phyloP scores from a whole-genome alignment of 2,113 vertebrate species.

The Lagopus leucura region DNA sequence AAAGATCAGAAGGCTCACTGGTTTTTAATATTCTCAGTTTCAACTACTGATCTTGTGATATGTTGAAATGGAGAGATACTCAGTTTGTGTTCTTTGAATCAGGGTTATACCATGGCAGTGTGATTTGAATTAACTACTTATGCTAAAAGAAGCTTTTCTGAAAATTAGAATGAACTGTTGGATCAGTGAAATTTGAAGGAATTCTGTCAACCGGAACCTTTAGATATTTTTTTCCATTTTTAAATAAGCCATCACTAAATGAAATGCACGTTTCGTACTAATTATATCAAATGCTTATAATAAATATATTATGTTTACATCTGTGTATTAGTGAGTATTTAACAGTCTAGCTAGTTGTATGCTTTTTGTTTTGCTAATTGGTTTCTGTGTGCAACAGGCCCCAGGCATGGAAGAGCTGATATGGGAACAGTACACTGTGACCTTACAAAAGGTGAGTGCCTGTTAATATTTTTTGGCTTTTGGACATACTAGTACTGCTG shows the following conservation, averaged over 20 bases:
- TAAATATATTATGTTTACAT: background rate
- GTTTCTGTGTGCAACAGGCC: conserved; percentile 72
- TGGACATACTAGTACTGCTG: background rate
- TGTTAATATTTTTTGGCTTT: conserved; percentile 34
- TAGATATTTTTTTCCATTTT: background rate
- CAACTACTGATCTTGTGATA: background rate
- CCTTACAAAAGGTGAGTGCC: conserved; percentile 88
- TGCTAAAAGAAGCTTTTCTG: background rate
- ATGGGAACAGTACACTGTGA: conserved; percentile 97
- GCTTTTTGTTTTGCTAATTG: conserved; percentile 35
- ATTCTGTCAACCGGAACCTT: background rate
- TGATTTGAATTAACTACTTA: background rate
- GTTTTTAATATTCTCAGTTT: background rate
- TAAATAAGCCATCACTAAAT: background rate
- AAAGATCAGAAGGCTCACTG: background rate
- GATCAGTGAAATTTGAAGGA: background rate
- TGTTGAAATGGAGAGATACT: background rate
- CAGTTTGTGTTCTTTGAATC: background rate
- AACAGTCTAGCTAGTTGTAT: background rate
- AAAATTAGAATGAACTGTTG: background rate
- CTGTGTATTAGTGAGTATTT: background rate
- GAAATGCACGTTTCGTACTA: background rate
- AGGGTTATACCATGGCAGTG: background rate
- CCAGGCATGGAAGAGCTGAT: conserved; percentile 91
- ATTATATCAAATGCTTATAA: background rate